phyloP scores from a whole-genome alignment of 2,797 vertebrate species.

The Psittacula derbiana region DNA sequence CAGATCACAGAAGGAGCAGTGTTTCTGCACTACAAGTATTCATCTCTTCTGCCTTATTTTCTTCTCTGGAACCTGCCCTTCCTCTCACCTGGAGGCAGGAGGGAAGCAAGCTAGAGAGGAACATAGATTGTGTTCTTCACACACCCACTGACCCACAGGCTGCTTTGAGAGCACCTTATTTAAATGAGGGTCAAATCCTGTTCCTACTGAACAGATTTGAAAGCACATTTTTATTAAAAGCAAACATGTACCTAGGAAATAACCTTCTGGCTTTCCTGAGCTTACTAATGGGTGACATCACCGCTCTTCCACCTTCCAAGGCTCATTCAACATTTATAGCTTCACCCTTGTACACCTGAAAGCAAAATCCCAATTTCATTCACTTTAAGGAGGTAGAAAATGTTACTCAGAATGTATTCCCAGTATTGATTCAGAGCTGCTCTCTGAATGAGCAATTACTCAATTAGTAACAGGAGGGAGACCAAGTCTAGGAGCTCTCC shows the following conservation, averaged over 20 bases:
- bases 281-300: neutral
- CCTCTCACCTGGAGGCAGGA: neutral
- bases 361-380: neutral
- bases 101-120: neutral
- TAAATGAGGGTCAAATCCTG: neutral
- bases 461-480: neutral
- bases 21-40: slow-evolving; percentile 19
- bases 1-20: neutral
- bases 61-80: neutral
- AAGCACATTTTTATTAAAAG: neutral
- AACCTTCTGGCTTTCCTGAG: neutral
- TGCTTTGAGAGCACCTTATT: slow-evolving; percentile 4
- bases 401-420: neutral
- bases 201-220: neutral
- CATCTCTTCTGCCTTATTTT: neutral
- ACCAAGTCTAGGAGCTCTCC: neutral
- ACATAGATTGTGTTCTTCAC: neutral
- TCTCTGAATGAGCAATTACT: neutral
- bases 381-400: neutral
- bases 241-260: neutral
- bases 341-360: neutral
- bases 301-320: neutral
- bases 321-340: neutral
- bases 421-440: neutral
- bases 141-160: slow-evolving; percentile 3